Evolutionary conservation across 2,113 vertebrate genomes (phyloP).

Genomic region (Onychostruthus taczanowskii): DNA sequence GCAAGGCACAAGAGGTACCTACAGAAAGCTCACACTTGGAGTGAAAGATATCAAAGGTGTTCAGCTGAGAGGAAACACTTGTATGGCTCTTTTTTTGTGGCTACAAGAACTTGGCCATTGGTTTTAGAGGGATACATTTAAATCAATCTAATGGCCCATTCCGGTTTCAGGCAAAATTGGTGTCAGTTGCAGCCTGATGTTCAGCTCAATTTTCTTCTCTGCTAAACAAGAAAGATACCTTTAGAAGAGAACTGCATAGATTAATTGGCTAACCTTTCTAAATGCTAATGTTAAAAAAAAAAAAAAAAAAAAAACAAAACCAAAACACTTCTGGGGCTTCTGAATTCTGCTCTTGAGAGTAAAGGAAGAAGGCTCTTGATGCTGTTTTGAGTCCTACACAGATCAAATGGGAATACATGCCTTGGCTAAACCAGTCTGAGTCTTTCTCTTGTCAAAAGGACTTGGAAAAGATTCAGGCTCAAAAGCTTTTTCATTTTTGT

Average conservation of each 20-base stretch:
- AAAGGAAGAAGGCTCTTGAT: not conserved
- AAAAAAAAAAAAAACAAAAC: not conserved
- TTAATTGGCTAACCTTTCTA: not conserved
- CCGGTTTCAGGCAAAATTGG: not conserved
- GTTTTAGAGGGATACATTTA: not conserved
- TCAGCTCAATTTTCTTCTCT: not conserved
- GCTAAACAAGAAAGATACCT: not conserved
- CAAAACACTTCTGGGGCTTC: not conserved
- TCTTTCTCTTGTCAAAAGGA: not conserved
- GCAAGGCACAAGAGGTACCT: not conserved
- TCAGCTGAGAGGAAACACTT: not conserved
- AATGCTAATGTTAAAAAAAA: not conserved
- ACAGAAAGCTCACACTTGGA: not conserved
- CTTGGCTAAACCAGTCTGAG: not conserved
- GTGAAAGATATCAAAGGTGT: not conserved
- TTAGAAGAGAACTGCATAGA: not conserved
- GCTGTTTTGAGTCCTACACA: not conserved
- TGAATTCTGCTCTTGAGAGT: not conserved
- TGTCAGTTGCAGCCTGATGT: not conserved
- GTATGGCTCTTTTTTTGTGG: not conserved
- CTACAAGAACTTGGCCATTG: not conserved
- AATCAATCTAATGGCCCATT: not conserved
- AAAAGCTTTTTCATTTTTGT: slow-evolving; percentile 20
- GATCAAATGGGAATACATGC: not conserved
- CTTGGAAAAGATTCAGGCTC: not conserved